Base-by-base conservation (phyloP, 1,140 invertebrate species). In the Trichoplusia ni region DNA sequence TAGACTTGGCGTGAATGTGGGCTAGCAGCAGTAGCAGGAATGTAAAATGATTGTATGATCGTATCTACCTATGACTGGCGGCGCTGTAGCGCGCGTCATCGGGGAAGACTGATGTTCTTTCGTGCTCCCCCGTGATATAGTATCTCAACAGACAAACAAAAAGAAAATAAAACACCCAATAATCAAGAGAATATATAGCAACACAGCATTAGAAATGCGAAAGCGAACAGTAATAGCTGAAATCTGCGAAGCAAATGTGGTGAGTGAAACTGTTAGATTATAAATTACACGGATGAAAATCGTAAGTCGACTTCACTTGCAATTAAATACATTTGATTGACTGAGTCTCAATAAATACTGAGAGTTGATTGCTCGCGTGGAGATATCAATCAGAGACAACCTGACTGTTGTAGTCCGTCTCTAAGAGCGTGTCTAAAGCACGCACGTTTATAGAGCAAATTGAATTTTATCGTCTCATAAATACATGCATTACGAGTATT, bases 91-190 rank as follows among this genome's bases (percentile, higher is more conserved):
- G 87, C 83, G 79, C 75, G 74, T 89, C 87, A 77, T 90, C 86
- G 67, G 86, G 80, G 80, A 82, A 88, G 79, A 80, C 79, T 70
- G 84, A 81, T 68, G 84, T 73, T 82, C 84, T 77, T 78, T 90
- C 85, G 81, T 88, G 84, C 78, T 90, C 85, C 67, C 87, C 87
- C 81, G 87, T 88, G 84, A 90, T 86, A 87, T 90, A 88, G 83
- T 87, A 90, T 90, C 87, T 90, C 87, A 81, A 90, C 75, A 87
- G 86, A 90, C 76, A 86, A 86, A 89, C 62, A 82, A 81, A 81
- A 77, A 79, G 67, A 86, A 86, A 87, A 86, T 88, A 84, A 90
- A 86, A 82, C 67, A 73, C 53, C 53, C 35, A 62, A 54, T 37
- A 62, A 59, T 46, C 18, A 59, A 61, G 54, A 59, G 37, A 44